Base-by-base conservation (phyloP, 1,140 invertebrate species). In the Streblospio benedicti region DNA sequence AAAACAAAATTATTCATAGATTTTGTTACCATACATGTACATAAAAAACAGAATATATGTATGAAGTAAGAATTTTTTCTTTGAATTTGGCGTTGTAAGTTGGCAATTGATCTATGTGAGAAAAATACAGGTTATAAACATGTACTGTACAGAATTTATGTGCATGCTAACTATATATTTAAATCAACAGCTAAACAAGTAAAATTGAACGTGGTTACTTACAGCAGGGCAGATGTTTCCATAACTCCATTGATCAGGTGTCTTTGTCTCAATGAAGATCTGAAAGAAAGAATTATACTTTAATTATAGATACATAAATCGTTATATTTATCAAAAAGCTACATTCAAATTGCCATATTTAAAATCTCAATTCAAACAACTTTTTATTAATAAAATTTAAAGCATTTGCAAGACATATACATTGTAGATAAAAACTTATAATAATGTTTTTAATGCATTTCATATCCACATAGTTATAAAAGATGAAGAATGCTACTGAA, bases 141-240 rank as follows among this genome's bases (percentile, higher is more conserved):
- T 38, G n/a, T 9, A 9, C 9, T 9, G 35, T n/a, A 38, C 9
- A 38, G 9, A 38, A 38, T n/a, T 9, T n/a, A 9, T 9, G 35
- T 38, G n/a, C 9, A 38, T 38, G 35, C n/a, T 38, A 38, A n/a
- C 35, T 38, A 38, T 9, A 38, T 38, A 38, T 38, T 9, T 9
- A 38, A 9, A 38, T 9, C 9, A 38, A 38, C 9, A 38, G n/a
- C n/a, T 38, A 38, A 9, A n/a, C 35, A 38, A 9, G n/a, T 9
- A 38, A 9, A 9, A 38, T 38, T 38, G n/a, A 38, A 38, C 9
- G 9, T 38, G n/a, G n/a, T 9, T 9, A 38, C 35, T 38, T 9
- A 56, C 53, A 32, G 25, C 43, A 41, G 73, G 73, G 57, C 73
- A 75, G 43, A 69, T 59, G 30, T 71, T 61, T 35, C 71, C 73